These are phyloP conservation scores for Drosophila bipectinata DNA, from an alignment of 1,140 invertebrate genomes.

Conservation along the genomic window DNA sequence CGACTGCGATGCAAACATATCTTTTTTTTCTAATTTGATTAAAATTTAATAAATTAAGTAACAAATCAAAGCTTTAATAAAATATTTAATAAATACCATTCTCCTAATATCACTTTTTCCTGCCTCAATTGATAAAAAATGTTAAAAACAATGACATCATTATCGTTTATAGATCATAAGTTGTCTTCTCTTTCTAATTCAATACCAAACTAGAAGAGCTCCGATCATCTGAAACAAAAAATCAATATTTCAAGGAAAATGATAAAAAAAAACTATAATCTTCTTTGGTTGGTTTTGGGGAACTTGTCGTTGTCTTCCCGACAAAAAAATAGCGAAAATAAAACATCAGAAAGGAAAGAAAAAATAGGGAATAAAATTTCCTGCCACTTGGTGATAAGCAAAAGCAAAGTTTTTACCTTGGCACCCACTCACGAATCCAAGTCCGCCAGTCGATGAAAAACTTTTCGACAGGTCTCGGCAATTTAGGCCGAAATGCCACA, in stretches of 20 bases:
- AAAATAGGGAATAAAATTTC: slow-evolving; percentile 22
- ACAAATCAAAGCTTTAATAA: not conserved
- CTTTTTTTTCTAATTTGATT: not conserved
- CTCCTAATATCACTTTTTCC: not conserved
- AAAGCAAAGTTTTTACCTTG: slow-evolving; percentile 27
- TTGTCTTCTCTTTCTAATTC: not conserved
- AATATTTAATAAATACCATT: not conserved
- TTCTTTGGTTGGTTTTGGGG: not conserved
- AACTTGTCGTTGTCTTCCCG: not conserved
- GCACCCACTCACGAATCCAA: slow-evolving; percentile 26
- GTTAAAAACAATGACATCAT: not conserved
- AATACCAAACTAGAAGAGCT: not conserved
- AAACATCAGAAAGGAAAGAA: not conserved
- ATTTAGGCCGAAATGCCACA: slow-evolving; percentile 49
- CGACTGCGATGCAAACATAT: slow-evolving; percentile 86
- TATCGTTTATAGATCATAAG: slow-evolving; percentile 8
- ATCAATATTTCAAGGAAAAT: no score
- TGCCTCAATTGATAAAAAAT: not conserved
- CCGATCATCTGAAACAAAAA: not conserved
- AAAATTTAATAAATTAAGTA: not conserved
- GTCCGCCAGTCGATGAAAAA: slow-evolving; percentile 42
- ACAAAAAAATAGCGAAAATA: not conserved
- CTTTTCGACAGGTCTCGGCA: slow-evolving; percentile 45
- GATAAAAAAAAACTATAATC: not conserved
- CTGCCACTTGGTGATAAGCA: slow-evolving; percentile 44